Percentiles rank a stretch among this genome's conserved stretches.
phyloP scores from a whole-genome alignment of 2,888 invertebrate genomes.

The Diabrotica balteata region DNA sequence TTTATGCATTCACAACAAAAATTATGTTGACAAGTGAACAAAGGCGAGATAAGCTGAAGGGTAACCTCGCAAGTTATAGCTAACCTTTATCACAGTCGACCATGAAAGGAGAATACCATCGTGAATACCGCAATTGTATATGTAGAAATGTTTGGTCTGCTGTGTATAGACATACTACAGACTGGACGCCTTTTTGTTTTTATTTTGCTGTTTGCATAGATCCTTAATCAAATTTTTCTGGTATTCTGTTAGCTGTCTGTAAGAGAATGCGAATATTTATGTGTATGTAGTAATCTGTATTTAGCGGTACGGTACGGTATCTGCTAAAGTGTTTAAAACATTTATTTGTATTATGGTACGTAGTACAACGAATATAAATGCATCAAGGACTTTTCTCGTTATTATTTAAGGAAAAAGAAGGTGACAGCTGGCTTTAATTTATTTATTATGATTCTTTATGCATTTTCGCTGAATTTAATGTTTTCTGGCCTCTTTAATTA shows the following conservation, averaged over 20 bases:
- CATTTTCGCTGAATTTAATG: no score
- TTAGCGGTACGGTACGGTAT: conserved; percentile 26
- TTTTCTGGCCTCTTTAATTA: no score
- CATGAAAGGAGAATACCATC: conserved; percentile 41
- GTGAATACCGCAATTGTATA: conserved; percentile 25
- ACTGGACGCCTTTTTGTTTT: conserved; percentile 58
- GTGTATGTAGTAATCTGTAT: conserved; percentile 52
- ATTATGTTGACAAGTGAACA: conserved; percentile 42
- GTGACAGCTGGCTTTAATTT: no score
- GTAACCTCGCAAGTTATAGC: conserved; percentile 61
- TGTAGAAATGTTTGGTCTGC: conserved; percentile 47
- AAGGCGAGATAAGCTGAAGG: conserved; percentile 51
- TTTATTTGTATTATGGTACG: conserved; percentile 5
- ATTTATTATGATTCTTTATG: no score
- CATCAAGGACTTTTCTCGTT: no score
- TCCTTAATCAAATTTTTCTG: conserved; percentile 61
- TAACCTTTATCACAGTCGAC: conserved; percentile 57
- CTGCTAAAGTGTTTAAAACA: conserved; percentile 10
- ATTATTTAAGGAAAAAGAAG: no score
- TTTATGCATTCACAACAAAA: conserved; percentile 63
- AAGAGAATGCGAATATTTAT: conserved; percentile 56
- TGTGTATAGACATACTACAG: conserved; percentile 60
- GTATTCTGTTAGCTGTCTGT: conserved; percentile 59
- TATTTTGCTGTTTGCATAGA: conserved; percentile 58
- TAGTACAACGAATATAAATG: not conserved